phyloP scores from a whole-genome alignment of 2,113 vertebrate species.

The Pitta sordida region DNA sequence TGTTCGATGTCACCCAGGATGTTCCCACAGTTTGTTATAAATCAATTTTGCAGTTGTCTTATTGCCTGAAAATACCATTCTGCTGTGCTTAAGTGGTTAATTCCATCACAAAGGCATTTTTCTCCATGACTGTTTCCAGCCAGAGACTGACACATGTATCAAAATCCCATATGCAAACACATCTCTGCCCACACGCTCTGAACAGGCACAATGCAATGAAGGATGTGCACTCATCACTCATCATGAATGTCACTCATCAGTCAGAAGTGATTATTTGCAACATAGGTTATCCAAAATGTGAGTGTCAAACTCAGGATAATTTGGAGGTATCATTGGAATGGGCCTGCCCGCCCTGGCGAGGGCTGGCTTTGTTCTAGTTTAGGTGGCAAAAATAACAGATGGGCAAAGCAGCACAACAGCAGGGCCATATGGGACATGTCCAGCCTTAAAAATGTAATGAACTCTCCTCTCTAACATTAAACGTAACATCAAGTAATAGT shows the following conservation, averaged over 20 bases:
- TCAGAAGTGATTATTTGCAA: neutral
- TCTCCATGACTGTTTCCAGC: neutral
- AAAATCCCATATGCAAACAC: neutral
- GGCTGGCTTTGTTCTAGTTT: neutral
- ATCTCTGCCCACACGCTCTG: neutral
- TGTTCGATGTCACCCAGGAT: neutral
- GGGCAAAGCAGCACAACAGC: neutral
- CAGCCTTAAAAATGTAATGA: neutral
- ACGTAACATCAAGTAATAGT: neutral
- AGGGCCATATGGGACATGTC: neutral
- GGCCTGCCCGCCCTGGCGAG: neutral
- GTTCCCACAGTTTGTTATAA: neutral
- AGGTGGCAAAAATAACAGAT: rapidly evolving
- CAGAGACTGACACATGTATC: neutral
- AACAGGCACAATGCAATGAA: neutral
- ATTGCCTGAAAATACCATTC: neutral
- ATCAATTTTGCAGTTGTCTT: neutral
- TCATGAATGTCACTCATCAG: neutral
- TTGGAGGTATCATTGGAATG: neutral
- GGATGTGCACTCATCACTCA: neutral
- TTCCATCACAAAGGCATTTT: neutral
- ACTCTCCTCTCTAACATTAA: neutral
- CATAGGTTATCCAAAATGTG: neutral
- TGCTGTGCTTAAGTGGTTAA: neutral
- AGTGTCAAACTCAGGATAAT: rapidly evolving